A percentile compares a stretch with the other conserved stretches of the same genome.
Conservation (phyloP, 35 echinoderm and acorn worm species). For the Holothuria glaberrima region DNA sequence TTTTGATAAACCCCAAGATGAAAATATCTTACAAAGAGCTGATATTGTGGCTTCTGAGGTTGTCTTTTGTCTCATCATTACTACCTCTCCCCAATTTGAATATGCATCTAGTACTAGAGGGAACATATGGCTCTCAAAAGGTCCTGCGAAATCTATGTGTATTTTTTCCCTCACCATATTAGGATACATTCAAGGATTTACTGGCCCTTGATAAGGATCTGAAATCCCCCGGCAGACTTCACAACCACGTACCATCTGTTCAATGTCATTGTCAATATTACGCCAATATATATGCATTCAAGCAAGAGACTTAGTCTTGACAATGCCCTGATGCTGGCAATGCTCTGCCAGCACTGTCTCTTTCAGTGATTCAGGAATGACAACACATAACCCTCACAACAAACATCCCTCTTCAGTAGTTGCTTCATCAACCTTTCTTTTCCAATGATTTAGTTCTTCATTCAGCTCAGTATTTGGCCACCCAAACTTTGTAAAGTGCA, state of each 20-base stretch:
- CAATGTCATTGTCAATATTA: slow-evolving; percentile 40
- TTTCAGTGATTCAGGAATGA: slow-evolving; percentile 13
- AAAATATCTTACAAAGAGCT: slow-evolving; percentile 53
- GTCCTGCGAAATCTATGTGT: slow-evolving; percentile 64
- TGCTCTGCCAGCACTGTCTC: slow-evolving; percentile 20
- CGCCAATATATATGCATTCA: slow-evolving; percentile 46
- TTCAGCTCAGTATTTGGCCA: background rate
- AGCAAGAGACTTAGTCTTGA: slow-evolving; percentile 43
- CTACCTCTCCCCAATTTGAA: slow-evolving; percentile 73
- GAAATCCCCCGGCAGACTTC: background rate
- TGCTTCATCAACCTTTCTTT: background rate
- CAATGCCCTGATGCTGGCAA: slow-evolving; percentile 31
- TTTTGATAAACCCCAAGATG: slow-evolving; percentile 59
- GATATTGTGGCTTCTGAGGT: slow-evolving; percentile 53
- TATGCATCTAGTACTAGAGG: slow-evolving; percentile 68
- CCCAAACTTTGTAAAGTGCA: slow-evolving; percentile 1
- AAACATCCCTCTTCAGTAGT: background rate
- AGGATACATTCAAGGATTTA: slow-evolving; percentile 31
- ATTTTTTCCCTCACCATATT: background rate
- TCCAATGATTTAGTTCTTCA: background rate
- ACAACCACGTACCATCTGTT: slow-evolving; percentile 39
- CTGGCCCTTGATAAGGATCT: slow-evolving; percentile 3
- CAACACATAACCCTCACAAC: slow-evolving; percentile 43
- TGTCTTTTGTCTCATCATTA: slow-evolving; percentile 22
- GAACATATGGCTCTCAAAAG: slow-evolving; percentile 30